Conservation (phyloP, 2,888 invertebrate genomes). For the Thecocarcelia acutangulata region DNA sequence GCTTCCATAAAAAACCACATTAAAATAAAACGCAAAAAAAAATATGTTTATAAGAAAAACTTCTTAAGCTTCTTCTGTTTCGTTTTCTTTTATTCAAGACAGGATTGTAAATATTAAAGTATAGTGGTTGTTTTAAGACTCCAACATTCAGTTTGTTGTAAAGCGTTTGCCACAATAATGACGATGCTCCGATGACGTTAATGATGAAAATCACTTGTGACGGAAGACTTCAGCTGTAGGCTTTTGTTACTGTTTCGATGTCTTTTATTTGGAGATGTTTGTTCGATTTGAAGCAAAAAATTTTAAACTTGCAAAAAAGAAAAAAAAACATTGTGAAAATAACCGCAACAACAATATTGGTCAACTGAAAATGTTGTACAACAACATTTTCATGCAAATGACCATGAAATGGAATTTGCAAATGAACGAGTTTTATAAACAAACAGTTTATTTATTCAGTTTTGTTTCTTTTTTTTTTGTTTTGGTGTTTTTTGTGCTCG, state of each 20-base stretch:
- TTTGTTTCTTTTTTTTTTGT: slow-evolving; percentile 18
- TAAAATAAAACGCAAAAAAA: slow-evolving; percentile 41
- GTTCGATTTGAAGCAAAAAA: slow-evolving; percentile 23
- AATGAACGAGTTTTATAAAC: slow-evolving; percentile 66
- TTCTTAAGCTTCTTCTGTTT: slow-evolving; percentile 46
- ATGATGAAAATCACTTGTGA: slow-evolving; percentile 79
- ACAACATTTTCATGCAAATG: slow-evolving; percentile 78
- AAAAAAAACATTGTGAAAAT: slow-evolving; percentile 34
- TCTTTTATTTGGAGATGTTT: slow-evolving; percentile 28
- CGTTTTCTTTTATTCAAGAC: slow-evolving; percentile 32
- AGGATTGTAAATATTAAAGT: slow-evolving; percentile 47
- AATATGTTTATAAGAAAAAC: slow-evolving; percentile 47
- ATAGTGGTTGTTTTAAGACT: background rate
- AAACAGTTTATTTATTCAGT: slow-evolving; percentile 50
- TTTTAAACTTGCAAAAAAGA: background rate
- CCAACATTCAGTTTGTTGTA: slow-evolving; percentile 11
- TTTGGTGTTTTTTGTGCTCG: slow-evolving; percentile 12
- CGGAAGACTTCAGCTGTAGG: slow-evolving; percentile 73
- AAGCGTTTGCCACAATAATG: slow-evolving; percentile 60
- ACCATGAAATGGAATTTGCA: slow-evolving; percentile 75
- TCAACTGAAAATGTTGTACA: slow-evolving; percentile 61
- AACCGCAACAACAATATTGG: slow-evolving; percentile 51
- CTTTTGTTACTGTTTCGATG: slow-evolving; percentile 60
- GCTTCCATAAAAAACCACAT: slow-evolving; percentile 39
- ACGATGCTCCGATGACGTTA: slow-evolving; percentile 72